Evolutionary conservation across 2,113 vertebrate species (phyloP).

Genomic region (Tenrec ecaudatus): DNA sequence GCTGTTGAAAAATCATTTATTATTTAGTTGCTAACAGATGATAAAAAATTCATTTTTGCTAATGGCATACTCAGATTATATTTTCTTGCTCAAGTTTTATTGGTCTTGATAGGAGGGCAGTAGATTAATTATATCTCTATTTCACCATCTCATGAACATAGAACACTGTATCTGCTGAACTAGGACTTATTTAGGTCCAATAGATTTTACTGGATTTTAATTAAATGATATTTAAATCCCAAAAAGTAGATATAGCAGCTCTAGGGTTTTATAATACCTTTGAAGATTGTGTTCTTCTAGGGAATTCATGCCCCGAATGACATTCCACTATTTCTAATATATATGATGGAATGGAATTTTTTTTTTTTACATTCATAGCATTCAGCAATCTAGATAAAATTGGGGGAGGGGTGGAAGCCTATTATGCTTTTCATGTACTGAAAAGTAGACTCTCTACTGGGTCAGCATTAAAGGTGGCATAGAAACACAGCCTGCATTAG

Average conservation of each 20-base stretch:
- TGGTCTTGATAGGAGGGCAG: conserved; percentile 79
- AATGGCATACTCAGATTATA: conserved; percentile 84
- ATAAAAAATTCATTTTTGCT: conserved; percentile 86
- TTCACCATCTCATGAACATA: conserved; percentile 70
- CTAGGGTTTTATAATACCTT: conserved; percentile 4
- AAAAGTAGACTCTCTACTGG: neutral
- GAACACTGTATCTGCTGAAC: conserved; percentile 78
- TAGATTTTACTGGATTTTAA: conserved; percentile 74
- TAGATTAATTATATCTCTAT: conserved; percentile 82
- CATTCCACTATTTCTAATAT: neutral
- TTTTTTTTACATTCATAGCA: neutral
- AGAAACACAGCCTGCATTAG: neutral
- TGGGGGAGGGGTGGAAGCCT: neutral
- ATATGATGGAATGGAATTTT: neutral
- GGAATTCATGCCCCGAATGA: neutral
- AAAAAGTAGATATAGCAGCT: conserved; percentile 62
- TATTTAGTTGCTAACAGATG: conserved; percentile 83
- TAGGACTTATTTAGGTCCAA: conserved; percentile 70
- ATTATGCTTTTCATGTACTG: neutral
- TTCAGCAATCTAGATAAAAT: neutral
- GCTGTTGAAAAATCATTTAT: conserved; percentile 85
- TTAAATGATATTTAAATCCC: conserved; percentile 75
- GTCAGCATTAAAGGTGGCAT: neutral
- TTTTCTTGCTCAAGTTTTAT: conserved; percentile 85
- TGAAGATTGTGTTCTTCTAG: neutral